A percentile compares a stretch with the other conserved stretches of the same genome.
Evolutionary conservation across 2,797 vertebrate species (phyloP).

Genomic region (Sebastes matsubarae): DNA sequence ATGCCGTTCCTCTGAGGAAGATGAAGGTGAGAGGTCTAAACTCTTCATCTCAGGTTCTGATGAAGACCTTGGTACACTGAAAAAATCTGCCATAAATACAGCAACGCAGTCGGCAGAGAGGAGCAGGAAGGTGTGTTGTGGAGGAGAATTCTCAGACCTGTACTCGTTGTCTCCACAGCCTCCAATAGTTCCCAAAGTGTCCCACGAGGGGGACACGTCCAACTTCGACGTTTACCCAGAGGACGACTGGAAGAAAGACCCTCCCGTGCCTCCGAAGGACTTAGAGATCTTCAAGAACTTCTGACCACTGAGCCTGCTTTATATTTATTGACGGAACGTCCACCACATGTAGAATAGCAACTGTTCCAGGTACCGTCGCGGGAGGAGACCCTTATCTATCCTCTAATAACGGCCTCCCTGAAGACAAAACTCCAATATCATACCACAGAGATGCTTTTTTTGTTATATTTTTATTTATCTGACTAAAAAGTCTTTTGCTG

Average conservation of each 20-base stretch:
- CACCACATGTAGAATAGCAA: neutral
- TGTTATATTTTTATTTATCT: slow-evolving; percentile 62
- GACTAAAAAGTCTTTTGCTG: slow-evolving; percentile 17
- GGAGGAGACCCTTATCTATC: slow-evolving; percentile 39
- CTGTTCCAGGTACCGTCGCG: slow-evolving; percentile 22
- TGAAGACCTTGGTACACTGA: neutral
- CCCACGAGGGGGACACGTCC: slow-evolving; percentile 93
- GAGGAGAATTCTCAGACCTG: too few relatives aligned
- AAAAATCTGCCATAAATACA: too few relatives aligned
- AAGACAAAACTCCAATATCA: slow-evolving; percentile 35
- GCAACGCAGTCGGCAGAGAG: too few relatives aligned
- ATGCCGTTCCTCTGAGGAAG: slow-evolving; percentile 88
- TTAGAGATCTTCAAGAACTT: slow-evolving; percentile 95
- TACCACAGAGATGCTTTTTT: slow-evolving; percentile 37
- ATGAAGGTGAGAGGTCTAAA: slow-evolving; percentile 84
- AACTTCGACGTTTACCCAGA: slow-evolving; percentile 97
- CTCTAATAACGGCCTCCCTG: neutral
- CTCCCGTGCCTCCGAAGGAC: slow-evolving; percentile 88
- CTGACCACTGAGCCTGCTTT: slow-evolving; percentile 68
- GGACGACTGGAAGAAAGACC: slow-evolving; percentile 90
- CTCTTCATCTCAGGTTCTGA: neutral
- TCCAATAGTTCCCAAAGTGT: slow-evolving; percentile 93
- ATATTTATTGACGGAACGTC: slow-evolving; percentile 31
- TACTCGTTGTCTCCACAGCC: slow-evolving; percentile 79
- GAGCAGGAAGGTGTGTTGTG: too few relatives aligned